Conservation (phyloP, 2,888 invertebrate genomes). For the Hydraecia micacea region DNA sequence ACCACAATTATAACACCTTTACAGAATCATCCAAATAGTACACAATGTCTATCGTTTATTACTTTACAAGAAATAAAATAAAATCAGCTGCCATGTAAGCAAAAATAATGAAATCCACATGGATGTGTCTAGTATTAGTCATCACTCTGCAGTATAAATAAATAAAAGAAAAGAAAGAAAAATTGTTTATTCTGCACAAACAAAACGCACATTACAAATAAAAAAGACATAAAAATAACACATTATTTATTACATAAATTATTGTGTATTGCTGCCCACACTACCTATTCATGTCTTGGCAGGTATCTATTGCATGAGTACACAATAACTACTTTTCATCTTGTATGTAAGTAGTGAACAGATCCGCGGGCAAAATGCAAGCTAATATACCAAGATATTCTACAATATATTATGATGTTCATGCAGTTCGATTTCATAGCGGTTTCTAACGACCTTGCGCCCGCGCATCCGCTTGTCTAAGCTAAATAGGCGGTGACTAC, state of each 20-base stretch:
- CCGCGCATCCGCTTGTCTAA: conserved; percentile 68
- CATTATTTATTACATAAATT: not conserved
- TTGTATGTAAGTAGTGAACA: conserved; percentile 6
- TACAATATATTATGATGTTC: conserved; percentile 58
- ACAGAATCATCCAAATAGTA: too few species aligned
- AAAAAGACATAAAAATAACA: not conserved
- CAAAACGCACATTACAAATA: too few species aligned
- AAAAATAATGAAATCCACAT: not conserved
- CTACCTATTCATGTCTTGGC: not conserved
- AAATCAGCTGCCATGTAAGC: too few species aligned
- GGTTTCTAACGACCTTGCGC: conserved; percentile 71
- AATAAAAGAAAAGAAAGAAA: not conserved
- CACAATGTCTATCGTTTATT: too few species aligned
- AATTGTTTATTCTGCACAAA: too few species aligned
- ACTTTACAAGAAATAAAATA: too few species aligned
- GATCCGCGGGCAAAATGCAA: not conserved
- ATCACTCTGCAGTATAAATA: not conserved
- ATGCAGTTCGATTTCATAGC: conserved; percentile 65
- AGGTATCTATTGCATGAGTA: not conserved
- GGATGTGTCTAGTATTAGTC: not conserved
- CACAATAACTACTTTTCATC: not conserved
- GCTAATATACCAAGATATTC: conserved; percentile 5
- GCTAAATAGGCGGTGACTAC: conserved; percentile 60
- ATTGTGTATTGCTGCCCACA: not conserved
- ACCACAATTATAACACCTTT: too few species aligned